These are phyloP conservation scores for Atherinomorus stipes DNA, from an alignment of 2,113 vertebrate species.

Conservation along the genomic window DNA sequence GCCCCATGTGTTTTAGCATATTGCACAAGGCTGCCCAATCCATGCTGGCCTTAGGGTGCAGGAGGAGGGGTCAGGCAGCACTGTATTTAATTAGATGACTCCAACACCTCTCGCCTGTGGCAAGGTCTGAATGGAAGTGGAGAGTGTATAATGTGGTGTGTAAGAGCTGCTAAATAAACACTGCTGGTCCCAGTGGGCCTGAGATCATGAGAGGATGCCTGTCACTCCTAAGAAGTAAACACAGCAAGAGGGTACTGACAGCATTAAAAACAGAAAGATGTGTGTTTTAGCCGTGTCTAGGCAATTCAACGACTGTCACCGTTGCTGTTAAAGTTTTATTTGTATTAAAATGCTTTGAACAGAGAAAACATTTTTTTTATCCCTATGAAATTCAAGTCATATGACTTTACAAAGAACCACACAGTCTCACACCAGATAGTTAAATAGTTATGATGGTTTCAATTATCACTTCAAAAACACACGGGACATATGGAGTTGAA, in stretches of 20 bases:
- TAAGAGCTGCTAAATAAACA: slow-evolving; percentile 93
- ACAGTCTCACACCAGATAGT: background rate
- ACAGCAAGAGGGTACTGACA: slow-evolving; percentile 47
- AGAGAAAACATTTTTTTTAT: background rate
- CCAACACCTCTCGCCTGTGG: slow-evolving; percentile 83
- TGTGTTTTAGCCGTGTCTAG: background rate
- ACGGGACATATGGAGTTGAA: background rate
- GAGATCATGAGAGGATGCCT: slow-evolving; percentile 88
- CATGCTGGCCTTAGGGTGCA: slow-evolving; percentile 85
- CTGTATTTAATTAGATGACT: slow-evolving; percentile 94
- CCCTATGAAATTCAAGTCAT: background rate
- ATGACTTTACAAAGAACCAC: background rate
- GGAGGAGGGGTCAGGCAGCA: slow-evolving; percentile 77
- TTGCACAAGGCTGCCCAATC: slow-evolving; percentile 74
- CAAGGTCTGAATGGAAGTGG: slow-evolving; percentile 75
- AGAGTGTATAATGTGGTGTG: slow-evolving; percentile 89
- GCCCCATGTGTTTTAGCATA: slow-evolving; percentile 74
- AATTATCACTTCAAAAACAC: background rate
- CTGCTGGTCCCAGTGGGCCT: slow-evolving; percentile 89
- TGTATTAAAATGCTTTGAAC: background rate
- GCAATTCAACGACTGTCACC: slow-evolving; percentile 2
- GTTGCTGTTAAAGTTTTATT: background rate
- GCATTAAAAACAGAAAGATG: background rate
- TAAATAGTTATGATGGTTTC: no score
- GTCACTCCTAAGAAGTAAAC: slow-evolving; percentile 86